These are phyloP conservation scores for Cheirogaleus medius DNA, from an alignment of 2,113 vertebrate genomes.

Conservation along the genomic window DNA sequence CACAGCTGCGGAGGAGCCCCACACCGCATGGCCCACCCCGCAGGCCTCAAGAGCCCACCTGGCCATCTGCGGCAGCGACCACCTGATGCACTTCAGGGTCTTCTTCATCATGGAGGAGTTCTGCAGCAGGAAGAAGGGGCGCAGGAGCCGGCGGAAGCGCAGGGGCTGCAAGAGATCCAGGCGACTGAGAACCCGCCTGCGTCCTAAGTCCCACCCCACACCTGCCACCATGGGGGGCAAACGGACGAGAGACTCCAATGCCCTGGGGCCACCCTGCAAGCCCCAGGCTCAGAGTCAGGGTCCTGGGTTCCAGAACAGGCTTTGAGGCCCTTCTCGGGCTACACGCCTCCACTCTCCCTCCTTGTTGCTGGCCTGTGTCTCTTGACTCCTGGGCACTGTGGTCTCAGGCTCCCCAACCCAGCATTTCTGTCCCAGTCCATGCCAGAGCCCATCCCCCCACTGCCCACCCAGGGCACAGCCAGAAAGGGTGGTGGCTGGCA, in stretches of 20 bases:
- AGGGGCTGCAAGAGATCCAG: conserved; percentile 82
- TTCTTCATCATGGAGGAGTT: conserved; percentile 99
- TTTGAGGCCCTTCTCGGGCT: background rate
- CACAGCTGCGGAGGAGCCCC: background rate
- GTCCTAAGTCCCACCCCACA: no score
- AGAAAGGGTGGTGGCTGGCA: accelerated
- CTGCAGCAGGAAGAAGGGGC: conserved; percentile 97
- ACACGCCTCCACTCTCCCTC: background rate
- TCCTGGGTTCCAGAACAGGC: background rate
- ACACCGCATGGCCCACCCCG: background rate
- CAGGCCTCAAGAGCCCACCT: conserved; percentile 84
- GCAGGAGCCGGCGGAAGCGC: conserved; percentile 91
- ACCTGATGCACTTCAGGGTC: conserved; percentile 95
- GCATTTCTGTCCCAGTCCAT: background rate
- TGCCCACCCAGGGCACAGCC: background rate
- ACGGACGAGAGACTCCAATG: background rate
- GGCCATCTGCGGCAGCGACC: conserved; percentile 94
- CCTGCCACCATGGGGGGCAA: background rate
- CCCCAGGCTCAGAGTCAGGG: background rate
- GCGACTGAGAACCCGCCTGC: background rate
- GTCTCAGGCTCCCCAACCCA: background rate
- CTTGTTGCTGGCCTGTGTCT: background rate
- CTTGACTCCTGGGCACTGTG: background rate
- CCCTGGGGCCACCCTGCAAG: background rate
- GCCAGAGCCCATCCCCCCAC: background rate